These are phyloP conservation scores for Anguilla marmorata DNA, from an alignment of 2,797 vertebrate genomes.

Conservation along the genomic window DNA sequence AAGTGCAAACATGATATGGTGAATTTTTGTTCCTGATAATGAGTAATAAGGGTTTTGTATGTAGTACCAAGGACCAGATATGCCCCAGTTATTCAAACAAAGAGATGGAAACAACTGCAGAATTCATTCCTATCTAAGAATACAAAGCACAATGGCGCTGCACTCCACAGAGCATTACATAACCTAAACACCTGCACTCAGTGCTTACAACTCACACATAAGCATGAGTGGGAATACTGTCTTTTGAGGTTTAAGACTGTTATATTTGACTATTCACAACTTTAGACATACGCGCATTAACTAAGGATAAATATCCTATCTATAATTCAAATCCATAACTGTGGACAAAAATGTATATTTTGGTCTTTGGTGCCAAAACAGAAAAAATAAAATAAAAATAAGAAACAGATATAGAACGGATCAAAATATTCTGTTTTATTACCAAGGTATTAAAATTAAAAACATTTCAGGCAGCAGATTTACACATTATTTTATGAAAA, in stretches of 20 bases:
- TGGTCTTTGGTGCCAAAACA: neutral
- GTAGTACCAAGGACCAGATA: neutral
- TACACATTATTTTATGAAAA: conserved; percentile 66
- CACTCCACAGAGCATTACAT: neutral
- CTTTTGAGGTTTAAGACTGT: neutral
- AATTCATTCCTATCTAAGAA: conserved; percentile 3
- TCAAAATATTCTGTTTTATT: conserved; percentile 82
- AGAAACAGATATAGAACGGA: conserved; percentile 53
- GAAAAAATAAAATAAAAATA: too few relatives aligned
- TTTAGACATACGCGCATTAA: neutral
- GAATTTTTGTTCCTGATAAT: neutral
- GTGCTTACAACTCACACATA: neutral
- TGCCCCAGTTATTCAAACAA: neutral
- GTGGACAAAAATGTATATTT: neutral
- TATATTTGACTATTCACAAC: neutral
- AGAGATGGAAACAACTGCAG: neutral
- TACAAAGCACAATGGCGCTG: neutral
- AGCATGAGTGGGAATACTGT: neutral
- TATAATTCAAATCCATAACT: neutral
- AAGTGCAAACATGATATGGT: conserved; percentile 11
- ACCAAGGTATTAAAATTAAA: conserved; percentile 77
- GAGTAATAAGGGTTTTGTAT: neutral
- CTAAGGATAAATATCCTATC: neutral
- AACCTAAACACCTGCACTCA: conserved; percentile 4
- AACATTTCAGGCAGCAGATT: conserved; percentile 80